A percentile compares a stretch with the other conserved stretches of the same genome.
Conservation (phyloP, 2,888 invertebrate species). For the Polydrusus tereticollis region DNA sequence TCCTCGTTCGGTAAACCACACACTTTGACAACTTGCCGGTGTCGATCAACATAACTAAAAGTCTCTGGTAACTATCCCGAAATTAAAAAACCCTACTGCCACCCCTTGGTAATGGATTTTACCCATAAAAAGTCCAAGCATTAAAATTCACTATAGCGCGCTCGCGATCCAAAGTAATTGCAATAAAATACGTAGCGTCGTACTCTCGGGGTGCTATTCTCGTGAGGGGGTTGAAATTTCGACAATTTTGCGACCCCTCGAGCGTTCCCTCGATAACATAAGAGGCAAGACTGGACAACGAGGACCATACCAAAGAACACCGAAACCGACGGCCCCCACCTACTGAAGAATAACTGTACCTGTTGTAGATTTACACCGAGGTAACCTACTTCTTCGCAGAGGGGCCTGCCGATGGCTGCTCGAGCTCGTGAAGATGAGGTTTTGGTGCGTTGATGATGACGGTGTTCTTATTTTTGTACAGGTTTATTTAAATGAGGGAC, state of each 20-base stretch:
- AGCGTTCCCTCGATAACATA: conserved; percentile 59
- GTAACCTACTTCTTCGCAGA: conserved; percentile 65
- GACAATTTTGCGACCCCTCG: conserved; percentile 34
- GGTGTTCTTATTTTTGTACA: conserved; percentile 41
- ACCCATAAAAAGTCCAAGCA: neutral
- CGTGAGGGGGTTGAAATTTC: conserved; percentile 30
- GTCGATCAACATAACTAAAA: conserved; percentile 2
- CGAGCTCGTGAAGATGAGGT: conserved; percentile 61
- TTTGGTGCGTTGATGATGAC: conserved; percentile 54
- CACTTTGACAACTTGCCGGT: neutral
- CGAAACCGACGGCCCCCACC: conserved; percentile 55
- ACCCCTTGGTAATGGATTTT: conserved; percentile 4
- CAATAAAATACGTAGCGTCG: neutral
- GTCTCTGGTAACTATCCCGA: neutral
- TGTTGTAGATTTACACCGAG: conserved; percentile 66
- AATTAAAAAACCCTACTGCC: conserved; percentile 4
- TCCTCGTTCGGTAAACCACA: conserved; percentile 27
- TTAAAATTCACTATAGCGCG: neutral
- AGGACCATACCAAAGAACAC: conserved; percentile 61
- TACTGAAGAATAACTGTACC: conserved; percentile 64
- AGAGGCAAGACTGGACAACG: conserved; percentile 64
- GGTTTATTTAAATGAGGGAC: conserved; percentile 32
- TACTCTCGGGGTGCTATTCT: conserved; percentile 20
- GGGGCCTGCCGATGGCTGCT: conserved; percentile 57
- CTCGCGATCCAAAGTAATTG: neutral